Evolutionary conservation across 2,888 invertebrate species (phyloP).

Genomic region (Sesia bembeciformis): DNA sequence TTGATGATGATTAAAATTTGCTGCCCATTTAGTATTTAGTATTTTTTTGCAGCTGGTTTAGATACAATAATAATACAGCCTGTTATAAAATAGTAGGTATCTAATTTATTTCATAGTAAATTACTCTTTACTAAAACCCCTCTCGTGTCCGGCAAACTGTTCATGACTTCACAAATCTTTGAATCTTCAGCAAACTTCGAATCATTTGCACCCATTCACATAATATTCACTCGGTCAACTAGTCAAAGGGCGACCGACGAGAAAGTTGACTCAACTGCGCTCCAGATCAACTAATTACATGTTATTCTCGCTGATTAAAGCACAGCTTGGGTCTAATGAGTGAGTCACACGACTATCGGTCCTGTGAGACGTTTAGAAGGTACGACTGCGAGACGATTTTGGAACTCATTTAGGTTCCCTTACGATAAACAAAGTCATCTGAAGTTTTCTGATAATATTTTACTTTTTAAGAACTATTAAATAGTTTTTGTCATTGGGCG

Average conservation of each 20-base stretch:
- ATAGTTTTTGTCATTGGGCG: no score
- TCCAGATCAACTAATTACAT: constrained; percentile 63
- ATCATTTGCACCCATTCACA: constrained; percentile 4
- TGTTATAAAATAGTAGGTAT: no score
- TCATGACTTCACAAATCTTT: background rate
- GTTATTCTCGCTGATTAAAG: constrained; percentile 70
- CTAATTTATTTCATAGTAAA: no score
- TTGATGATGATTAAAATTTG: no score
- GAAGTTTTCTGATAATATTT: no score
- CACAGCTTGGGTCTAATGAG: constrained; percentile 73
- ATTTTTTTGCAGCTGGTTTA: no score
- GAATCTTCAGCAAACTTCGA: background rate
- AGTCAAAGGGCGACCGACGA: constrained; percentile 45
- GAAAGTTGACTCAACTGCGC: constrained; percentile 34
- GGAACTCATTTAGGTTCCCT: background rate
- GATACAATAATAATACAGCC: no score
- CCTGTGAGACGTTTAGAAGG: constrained; percentile 10
- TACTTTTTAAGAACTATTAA: no score
- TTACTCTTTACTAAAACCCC: no score
- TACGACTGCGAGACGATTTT: constrained; percentile 8
- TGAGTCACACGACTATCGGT: constrained; percentile 50
- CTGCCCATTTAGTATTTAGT: no score
- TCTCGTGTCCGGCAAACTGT: background rate
- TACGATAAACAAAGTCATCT: no score
- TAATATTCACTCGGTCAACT: constrained; percentile 23